Evolutionary conservation across 2,797 vertebrate species (phyloP).

Genomic region (Catamblyrhynchus diadema): DNA sequence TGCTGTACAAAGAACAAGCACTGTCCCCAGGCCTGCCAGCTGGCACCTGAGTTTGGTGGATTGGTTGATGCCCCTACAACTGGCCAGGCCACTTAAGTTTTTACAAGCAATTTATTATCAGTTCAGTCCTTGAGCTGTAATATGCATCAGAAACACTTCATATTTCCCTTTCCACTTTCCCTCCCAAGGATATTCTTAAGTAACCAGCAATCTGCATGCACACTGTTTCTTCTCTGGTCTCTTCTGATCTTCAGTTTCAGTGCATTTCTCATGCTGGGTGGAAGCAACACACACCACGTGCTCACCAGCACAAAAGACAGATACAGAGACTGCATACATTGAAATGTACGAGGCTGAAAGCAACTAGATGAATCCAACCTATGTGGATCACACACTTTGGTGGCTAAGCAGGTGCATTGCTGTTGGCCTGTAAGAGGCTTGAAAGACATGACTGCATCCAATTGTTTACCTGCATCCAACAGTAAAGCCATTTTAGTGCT

Average conservation of each 20-base stretch:
- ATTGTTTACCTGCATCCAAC: neutral
- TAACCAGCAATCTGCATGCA: neutral
- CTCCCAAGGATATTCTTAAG: neutral
- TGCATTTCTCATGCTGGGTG: neutral
- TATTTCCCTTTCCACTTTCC: neutral
- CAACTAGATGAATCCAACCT: neutral
- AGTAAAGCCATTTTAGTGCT: neutral
- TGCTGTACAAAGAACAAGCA: neutral
- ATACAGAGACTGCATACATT: neutral
- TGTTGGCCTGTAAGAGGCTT: neutral
- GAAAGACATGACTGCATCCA: neutral
- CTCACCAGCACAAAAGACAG: neutral
- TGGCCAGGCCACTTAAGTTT: neutral
- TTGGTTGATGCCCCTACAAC: neutral
- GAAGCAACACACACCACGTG: neutral
- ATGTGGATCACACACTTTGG: accelerated
- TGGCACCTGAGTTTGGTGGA: neutral
- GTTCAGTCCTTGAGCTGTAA: neutral
- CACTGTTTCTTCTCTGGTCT: neutral
- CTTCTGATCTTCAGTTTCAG: neutral
- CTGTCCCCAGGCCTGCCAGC: neutral
- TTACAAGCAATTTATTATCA: neutral
- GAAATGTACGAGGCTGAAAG: neutral
- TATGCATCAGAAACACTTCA: neutral
- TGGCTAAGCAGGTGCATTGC: neutral